These are phyloP conservation scores for Chrysolina americana DNA, from an alignment of 2,888 invertebrate genomes.

Conservation along the genomic window DNA sequence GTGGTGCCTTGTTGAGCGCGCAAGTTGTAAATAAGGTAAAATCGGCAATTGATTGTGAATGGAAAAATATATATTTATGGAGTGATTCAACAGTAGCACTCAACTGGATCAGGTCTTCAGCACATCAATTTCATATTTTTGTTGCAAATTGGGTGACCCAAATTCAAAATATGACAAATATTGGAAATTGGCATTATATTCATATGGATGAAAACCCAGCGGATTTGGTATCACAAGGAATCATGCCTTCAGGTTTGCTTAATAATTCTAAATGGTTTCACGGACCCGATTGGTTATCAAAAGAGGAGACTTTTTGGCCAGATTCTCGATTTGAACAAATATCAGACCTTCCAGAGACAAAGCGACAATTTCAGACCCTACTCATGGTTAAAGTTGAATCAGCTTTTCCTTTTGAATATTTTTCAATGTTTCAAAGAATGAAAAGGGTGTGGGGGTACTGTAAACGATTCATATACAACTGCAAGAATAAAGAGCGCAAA, in stretches of 20 bases:
- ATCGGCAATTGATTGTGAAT: conserved; percentile 1
- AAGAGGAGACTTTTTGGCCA: not conserved
- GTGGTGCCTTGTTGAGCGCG: conserved; percentile 30
- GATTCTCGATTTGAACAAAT: not conserved
- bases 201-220: conserved; percentile 6
- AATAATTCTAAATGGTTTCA: conserved; percentile 9
- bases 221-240: conserved; percentile 5
- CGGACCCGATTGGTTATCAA: conserved; percentile 8
- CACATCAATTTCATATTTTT: not conserved
- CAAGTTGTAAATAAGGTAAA: conserved; percentile 29
- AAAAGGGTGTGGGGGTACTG: conserved; percentile 15
- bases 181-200: conserved; percentile 6
- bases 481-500: not conserved
- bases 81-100: conserved; percentile 23
- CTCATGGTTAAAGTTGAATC: conserved; percentile 4
- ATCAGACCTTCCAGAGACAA: conserved; percentile 2
- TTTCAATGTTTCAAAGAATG: conserved; percentile 3
- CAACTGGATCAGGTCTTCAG: not conserved
- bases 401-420: not conserved
- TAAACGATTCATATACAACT: not conserved
- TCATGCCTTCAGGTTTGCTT: conserved; percentile 1
- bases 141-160: not conserved
- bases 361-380: conserved; percentile 5
- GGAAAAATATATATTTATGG: conserved; percentile 24
- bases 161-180: conserved; percentile 2